Evolutionary conservation across 2,797 vertebrate species (phyloP).

Genomic region (Phoebastria nigripes): DNA sequence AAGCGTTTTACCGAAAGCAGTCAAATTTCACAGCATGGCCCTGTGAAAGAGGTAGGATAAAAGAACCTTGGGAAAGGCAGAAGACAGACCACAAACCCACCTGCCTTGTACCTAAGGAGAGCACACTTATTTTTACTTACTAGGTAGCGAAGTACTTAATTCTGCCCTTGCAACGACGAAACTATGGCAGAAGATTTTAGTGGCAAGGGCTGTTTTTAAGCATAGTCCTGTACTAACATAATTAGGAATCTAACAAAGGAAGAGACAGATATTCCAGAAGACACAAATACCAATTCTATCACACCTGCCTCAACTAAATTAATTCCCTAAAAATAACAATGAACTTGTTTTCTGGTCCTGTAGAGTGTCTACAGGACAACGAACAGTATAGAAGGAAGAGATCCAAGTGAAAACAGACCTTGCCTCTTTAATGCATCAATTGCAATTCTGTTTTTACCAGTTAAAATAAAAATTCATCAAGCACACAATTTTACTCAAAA

Average conservation of each 20-base stretch:
- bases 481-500: background rate
- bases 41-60: background rate
- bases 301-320: background rate
- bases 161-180: background rate
- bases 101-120: background rate
- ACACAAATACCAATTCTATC: background rate
- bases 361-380: background rate
- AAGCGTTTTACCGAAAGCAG: background rate
- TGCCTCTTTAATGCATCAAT: accelerated
- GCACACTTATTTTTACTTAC: background rate
- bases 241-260: background rate
- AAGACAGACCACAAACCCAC: background rate
- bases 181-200: background rate
- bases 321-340: background rate
- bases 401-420: background rate
- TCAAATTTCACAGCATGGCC: background rate
- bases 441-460: background rate
- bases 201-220: background rate
- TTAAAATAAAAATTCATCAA: background rate
- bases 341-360: background rate
- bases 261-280: background rate
- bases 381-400: background rate
- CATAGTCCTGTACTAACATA: background rate
- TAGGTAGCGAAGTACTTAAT: background rate
- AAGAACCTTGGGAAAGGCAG: background rate